phyloP scores from a whole-genome alignment of 92 coral and sea anemone species.

The Heliopora coerulea region DNA sequence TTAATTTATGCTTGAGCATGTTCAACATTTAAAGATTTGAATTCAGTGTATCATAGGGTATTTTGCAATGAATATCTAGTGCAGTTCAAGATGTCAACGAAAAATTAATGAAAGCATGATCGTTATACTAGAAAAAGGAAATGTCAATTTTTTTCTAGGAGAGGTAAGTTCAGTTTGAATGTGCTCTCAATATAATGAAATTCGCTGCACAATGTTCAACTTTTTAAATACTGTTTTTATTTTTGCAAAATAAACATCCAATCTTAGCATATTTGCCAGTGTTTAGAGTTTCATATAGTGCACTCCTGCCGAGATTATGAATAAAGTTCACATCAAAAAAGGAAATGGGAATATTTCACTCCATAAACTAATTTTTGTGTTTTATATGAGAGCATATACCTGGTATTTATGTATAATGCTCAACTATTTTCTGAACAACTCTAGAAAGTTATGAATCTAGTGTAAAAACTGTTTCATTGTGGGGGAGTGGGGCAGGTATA shows the following conservation, averaged over 20 bases:
- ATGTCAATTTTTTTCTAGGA: neutral
- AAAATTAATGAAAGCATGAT: neutral
- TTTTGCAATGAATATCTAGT: neutral
- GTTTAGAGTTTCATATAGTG: neutral
- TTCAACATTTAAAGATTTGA: conserved; percentile 3
- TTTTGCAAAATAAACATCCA: conserved; percentile 11
- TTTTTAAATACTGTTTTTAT: neutral
- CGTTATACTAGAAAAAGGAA: conserved; percentile 7
- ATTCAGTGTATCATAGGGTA: neutral
- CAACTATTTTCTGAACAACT: conserved; percentile 9
- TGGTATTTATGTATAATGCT: neutral
- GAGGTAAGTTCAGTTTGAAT: conserved; percentile 15
- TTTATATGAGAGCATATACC: conserved; percentile 11
- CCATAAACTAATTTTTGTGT: neutral
- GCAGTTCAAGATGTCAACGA: neutral
- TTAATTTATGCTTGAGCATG: conserved; percentile 27
- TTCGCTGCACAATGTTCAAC: conserved; percentile 4
- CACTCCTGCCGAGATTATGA: neutral
- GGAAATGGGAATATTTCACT: conserved; percentile 4
- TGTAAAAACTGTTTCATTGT: conserved; percentile 6
- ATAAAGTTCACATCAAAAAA: neutral
- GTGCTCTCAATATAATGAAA: neutral
- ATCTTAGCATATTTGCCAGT: neutral
- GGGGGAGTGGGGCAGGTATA: conserved; percentile 26
- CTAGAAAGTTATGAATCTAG: conserved; percentile 15